A percentile compares a stretch with the other conserved stretches of the same genome.
Conservation (phyloP, 2,113 vertebrate species). For the Crotalus helleri region DNA sequence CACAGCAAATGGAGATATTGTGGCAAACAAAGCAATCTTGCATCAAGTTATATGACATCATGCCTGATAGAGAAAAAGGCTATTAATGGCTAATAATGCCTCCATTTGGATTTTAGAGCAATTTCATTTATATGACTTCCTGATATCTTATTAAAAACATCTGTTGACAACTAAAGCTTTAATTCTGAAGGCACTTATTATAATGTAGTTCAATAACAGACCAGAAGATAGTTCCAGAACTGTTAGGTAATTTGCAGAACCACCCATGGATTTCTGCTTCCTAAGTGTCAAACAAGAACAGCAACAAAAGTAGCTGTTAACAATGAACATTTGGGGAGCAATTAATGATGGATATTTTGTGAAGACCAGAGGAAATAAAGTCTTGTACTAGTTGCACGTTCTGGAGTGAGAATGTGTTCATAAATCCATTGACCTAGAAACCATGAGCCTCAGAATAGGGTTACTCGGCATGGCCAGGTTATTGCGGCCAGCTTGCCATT, state of each 20-base stretch:
- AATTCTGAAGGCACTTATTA: background rate
- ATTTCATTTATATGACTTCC: constrained; percentile 1
- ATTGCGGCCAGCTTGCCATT: background rate
- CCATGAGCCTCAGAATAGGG: background rate
- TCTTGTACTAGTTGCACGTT: background rate
- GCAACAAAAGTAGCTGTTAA: background rate
- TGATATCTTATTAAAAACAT: background rate
- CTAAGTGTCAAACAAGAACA: background rate
- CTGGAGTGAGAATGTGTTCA: background rate
- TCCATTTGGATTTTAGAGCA: constrained; percentile 21
- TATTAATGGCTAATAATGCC: constrained; percentile 37
- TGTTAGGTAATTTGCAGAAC: background rate
- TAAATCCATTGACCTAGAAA: background rate
- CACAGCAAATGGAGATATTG: constrained; percentile 46
- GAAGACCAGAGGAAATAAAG: background rate
- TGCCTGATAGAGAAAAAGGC: constrained; percentile 21
- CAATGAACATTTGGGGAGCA: background rate
- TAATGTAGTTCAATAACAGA: background rate
- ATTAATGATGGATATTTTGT: background rate
- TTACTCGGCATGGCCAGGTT: background rate
- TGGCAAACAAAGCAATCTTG: constrained; percentile 14
- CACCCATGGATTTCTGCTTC: background rate
- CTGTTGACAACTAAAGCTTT: background rate
- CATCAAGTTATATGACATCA: constrained; percentile 1
- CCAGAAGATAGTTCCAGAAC: background rate